Evolutionary conservation across 2,113 vertebrate genomes (phyloP), one percentile per base, ranked within the genome.

Genomic region (Microcebus lehilahytsara): DNA sequence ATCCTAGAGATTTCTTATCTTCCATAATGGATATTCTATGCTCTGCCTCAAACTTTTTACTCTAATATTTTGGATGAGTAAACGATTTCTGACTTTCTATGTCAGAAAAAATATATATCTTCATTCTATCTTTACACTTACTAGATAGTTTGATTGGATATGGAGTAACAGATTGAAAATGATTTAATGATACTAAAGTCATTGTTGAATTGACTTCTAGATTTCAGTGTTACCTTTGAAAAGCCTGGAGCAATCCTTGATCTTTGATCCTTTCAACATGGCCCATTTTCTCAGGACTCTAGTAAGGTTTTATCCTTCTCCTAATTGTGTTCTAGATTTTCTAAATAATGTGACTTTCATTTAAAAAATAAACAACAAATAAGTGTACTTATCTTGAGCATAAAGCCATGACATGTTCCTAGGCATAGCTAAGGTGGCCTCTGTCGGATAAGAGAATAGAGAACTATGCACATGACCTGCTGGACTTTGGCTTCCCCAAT

Each of bases 381-480:
- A 30, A 51, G 4, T 92, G 25, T 37, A 6, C 1, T 22, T 46
- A 20, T 51, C 20, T 30, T 6, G 25, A 71, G 51, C 10, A 49
- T 27, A 72, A 96, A 25, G 42, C 10, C 12, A 23, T 6, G 14
- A 14, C 37, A 6, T 83, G 37, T 16, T 6, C 49, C 25, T 32
- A 3, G 23, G 3, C 1, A 40, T 11, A 80, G 5, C 5, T 2
- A 17, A 11, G 1, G 19, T 62, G 16, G 6, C 49, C 3, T 32
- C 8, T 42, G 5, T 71, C 20, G 9, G 0, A 19, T 9, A 4
- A 27, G 13, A 19, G 17, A 66, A 71, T 17, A 10, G 5, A 34
- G 6, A 4, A 60, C 9, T 75, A 4, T 22, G 20, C 23, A 37
- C 25, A 72, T 8, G 42, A 5, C 0, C 25, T 49, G 17, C 46